These are phyloP conservation scores for Planiliza haematocheilus DNA, from an alignment of 2,113 vertebrate genomes.

Conservation along the genomic window DNA sequence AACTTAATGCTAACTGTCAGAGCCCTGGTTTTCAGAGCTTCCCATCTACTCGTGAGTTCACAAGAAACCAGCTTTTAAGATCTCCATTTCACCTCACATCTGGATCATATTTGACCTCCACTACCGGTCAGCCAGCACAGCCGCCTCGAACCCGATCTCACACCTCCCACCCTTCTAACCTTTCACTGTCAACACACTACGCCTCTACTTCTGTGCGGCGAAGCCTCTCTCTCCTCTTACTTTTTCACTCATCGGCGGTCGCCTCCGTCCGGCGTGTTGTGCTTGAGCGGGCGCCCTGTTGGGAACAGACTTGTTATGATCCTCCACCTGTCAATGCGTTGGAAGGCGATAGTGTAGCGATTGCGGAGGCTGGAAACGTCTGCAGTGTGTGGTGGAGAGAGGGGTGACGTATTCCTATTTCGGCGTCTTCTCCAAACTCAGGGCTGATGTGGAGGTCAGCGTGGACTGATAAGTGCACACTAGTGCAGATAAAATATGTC, in stretches of 20 bases:
- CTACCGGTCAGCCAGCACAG: constrained; percentile 1
- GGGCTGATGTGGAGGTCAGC: background rate
- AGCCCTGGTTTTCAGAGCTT: background rate
- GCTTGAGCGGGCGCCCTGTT: constrained; percentile 37
- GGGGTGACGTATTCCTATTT: constrained; percentile 8
- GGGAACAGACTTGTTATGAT: constrained; percentile 59
- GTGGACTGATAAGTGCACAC: background rate
- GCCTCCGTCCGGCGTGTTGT: constrained; percentile 8
- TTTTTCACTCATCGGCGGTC: background rate
- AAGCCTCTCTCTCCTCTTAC: background rate
- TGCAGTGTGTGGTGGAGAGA: background rate
- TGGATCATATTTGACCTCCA: constrained; percentile 33
- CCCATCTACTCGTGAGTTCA: background rate
- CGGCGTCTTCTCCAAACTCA: constrained; percentile 12
- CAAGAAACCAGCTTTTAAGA: background rate
- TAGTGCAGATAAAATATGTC: background rate
- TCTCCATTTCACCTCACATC: constrained; percentile 41
- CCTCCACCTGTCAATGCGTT: constrained; percentile 14
- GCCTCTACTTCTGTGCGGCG: constrained; percentile 47
- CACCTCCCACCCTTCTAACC: constrained; percentile 63
- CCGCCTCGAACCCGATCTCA: constrained; percentile 25
- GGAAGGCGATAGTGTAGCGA: constrained; percentile 58
- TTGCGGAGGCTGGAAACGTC: background rate
- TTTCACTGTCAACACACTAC: constrained; percentile 69
- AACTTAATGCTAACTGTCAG: background rate